A percentile compares a stretch with the other conserved stretches of the same genome.
Conservation (phyloP, 2,113 vertebrate species). For the Anas platyrhynchos region DNA sequence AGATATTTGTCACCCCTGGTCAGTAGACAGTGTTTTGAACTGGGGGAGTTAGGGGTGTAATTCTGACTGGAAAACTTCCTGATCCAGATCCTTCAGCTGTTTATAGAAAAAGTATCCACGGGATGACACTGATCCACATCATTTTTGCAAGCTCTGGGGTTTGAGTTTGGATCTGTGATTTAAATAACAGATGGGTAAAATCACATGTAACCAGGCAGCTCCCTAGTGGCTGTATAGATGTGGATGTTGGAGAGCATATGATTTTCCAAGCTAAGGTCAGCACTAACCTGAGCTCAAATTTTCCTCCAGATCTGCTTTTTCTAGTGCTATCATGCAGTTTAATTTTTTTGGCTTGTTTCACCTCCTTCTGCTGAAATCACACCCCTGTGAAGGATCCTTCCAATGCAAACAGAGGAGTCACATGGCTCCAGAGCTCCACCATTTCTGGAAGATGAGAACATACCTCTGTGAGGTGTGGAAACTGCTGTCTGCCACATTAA, state of each 20-base stretch:
- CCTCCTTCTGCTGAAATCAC: background rate
- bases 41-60: background rate
- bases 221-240: conserved; percentile 49
- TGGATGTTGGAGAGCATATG: background rate
- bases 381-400: background rate
- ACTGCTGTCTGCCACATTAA: background rate
- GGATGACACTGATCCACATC: background rate
- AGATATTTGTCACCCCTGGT: background rate
- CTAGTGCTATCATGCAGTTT: background rate
- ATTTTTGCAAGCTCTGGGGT: background rate
- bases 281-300: conserved; percentile 24
- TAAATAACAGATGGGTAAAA: background rate
- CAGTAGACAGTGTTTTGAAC: background rate
- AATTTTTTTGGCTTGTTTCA: background rate
- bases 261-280: conserved; percentile 17
- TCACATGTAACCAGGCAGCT: conserved; percentile 63
- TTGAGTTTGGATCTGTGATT: background rate
- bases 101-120: background rate
- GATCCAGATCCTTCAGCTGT: background rate
- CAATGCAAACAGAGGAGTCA: background rate
- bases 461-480: conserved; percentile 39
- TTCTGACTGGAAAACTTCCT: background rate
- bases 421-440: background rate
- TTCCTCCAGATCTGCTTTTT: background rate
- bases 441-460: conserved; percentile 22